These are phyloP conservation scores for Trichechus manatus DNA, from an alignment of 2,113 vertebrate genomes.

Conservation along the genomic window DNA sequence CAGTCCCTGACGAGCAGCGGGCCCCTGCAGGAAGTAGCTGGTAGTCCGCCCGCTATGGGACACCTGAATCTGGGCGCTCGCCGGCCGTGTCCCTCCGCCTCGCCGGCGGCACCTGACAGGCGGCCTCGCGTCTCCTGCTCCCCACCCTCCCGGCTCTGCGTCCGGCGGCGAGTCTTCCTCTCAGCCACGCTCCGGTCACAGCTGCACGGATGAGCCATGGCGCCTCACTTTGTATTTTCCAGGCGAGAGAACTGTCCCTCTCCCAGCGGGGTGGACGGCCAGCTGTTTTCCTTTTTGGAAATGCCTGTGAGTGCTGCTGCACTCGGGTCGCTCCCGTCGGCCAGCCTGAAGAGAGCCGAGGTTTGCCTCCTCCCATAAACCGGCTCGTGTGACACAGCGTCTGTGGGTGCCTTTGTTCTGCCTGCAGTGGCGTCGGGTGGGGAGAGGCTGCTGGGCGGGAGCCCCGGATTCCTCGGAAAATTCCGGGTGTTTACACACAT, in stretches of 20 bases:
- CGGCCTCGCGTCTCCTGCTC: slow-evolving; percentile 25
- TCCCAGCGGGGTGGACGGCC: slow-evolving; percentile 1
- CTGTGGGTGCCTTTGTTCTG: slow-evolving; percentile 58
- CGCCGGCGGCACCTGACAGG: slow-evolving; percentile 64
- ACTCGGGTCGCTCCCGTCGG: slow-evolving; percentile 53
- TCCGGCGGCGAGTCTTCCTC: no score
- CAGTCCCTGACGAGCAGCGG: slow-evolving; percentile 72
- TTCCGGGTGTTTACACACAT: slow-evolving; percentile 77
- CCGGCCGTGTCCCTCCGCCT: slow-evolving; percentile 58
- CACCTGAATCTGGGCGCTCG: no score
- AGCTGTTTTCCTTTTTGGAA: slow-evolving; percentile 74
- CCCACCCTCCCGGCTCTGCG: no score
- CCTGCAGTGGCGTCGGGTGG: background rate
- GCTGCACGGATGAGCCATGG: background rate
- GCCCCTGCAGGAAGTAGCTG: background rate
- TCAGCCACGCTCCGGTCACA: no score
- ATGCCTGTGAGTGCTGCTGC: slow-evolving; percentile 74
- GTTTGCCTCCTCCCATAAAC: slow-evolving; percentile 16
- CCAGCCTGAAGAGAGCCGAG: slow-evolving; percentile 60
- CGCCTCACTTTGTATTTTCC: slow-evolving; percentile 62
- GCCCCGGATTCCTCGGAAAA: slow-evolving; percentile 59
- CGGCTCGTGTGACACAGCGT: slow-evolving; percentile 38
- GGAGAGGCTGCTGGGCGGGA: background rate
- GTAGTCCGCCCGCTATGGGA: no score
- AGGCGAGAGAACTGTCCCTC: slow-evolving; percentile 71